Evolutionary conservation across 2,113 vertebrate species (phyloP).

Genomic region (Catagonus wagneri): DNA sequence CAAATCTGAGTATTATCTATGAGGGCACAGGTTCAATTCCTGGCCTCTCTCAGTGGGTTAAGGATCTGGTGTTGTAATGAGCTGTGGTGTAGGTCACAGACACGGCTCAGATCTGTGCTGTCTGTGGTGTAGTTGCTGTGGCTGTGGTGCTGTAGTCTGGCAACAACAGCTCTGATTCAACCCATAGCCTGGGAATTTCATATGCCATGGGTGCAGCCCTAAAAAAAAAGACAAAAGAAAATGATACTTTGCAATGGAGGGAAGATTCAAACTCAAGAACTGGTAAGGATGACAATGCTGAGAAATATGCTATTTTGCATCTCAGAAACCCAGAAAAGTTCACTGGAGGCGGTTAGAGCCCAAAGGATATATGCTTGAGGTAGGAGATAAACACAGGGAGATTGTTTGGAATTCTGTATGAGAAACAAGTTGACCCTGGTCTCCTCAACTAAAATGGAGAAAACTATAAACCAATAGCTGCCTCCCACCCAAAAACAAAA

Average conservation of each 20-base stretch:
- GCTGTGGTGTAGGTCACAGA: too few relatives aligned
- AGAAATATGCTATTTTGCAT: background rate
- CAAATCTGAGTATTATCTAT: too few relatives aligned
- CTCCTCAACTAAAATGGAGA: background rate
- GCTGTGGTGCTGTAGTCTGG: too few relatives aligned
- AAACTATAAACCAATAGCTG: background rate
- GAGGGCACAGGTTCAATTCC: too few relatives aligned
- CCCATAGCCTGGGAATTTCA: too few relatives aligned
- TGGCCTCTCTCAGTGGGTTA: too few relatives aligned
- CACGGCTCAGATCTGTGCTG: too few relatives aligned
- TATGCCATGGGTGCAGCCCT: too few relatives aligned
- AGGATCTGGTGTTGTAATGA: too few relatives aligned
- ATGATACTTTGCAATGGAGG: background rate
- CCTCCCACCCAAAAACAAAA: fast-evolving
- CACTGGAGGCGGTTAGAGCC: background rate
- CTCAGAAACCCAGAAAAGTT: background rate
- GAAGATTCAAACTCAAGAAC: background rate
- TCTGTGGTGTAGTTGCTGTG: too few relatives aligned
- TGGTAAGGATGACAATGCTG: too few relatives aligned
- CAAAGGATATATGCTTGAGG: fast-evolving
- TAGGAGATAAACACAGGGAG: background rate
- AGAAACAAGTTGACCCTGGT: background rate
- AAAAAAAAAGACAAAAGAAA: background rate
- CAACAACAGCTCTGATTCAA: too few relatives aligned
- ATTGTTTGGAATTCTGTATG: background rate